phyloP scores from a whole-genome alignment of 2,888 invertebrate species.

The Seira sanloemensis region DNA sequence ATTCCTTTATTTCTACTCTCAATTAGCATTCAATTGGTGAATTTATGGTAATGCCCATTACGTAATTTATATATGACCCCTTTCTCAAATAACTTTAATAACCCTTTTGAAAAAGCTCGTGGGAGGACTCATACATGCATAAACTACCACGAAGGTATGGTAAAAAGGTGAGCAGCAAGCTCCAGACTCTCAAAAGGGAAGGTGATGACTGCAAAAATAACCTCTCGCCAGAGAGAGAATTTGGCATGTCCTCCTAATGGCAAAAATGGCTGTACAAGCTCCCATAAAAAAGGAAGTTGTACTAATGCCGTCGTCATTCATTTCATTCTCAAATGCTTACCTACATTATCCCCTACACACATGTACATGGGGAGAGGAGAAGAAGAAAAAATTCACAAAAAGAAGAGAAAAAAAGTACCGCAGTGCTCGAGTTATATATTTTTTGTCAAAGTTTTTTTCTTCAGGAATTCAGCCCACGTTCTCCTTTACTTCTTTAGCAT shows the following conservation, averaged over 20 bases:
- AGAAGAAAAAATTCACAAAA: no score
- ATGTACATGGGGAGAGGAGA: no score
- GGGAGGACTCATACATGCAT: slow-evolving; percentile 39
- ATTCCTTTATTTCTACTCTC: no score
- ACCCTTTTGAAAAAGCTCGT: slow-evolving; percentile 24
- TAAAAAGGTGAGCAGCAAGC: slow-evolving; percentile 45
- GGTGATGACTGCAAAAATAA: slow-evolving; percentile 26
- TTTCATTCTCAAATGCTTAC: slow-evolving; percentile 6
- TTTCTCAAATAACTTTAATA: slow-evolving; percentile 25
- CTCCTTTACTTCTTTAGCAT: not conserved
- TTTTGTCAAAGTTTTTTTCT: not conserved
- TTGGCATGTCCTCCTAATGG: slow-evolving; percentile 43
- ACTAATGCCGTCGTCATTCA: slow-evolving; percentile 26
- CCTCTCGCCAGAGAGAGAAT: slow-evolving; percentile 35
- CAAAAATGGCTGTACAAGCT: not conserved
- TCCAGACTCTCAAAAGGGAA: no score
- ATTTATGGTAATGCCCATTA: not conserved
- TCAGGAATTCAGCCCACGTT: slow-evolving; percentile 1
- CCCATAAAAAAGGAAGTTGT: slow-evolving; percentile 15
- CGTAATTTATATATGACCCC: not conserved
- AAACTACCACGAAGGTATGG: slow-evolving; percentile 53
- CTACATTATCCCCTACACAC: slow-evolving; percentile 4
- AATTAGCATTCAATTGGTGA: no score
- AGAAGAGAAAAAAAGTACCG: not conserved
- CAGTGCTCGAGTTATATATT: not conserved